Evolutionary conservation across 2,888 invertebrate species (phyloP).

Genomic region (Drosophila infuscata): DNA sequence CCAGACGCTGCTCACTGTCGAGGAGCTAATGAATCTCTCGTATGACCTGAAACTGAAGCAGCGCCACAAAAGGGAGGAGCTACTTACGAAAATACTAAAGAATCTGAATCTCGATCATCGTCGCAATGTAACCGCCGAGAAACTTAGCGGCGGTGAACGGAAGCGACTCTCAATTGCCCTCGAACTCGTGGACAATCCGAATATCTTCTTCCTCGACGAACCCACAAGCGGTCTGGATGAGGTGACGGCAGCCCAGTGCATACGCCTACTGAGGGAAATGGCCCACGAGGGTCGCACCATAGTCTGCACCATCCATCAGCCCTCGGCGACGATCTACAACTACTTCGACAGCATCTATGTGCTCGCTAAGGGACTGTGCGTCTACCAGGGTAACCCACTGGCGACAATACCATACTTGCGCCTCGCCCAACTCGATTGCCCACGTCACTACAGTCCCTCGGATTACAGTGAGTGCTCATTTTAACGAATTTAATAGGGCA

Average conservation of each 20-base stretch:
- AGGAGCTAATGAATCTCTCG: constrained; percentile 92
- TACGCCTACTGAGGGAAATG: constrained; percentile 87
- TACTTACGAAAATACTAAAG: constrained; percentile 82
- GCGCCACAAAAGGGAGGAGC: constrained; percentile 67
- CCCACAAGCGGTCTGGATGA: constrained; percentile 91
- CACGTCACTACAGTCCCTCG: constrained; percentile 89
- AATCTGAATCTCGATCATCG: constrained; percentile 84
- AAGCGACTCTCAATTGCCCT: constrained; percentile 92
- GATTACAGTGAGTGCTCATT: constrained; percentile 87
- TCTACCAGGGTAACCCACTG: constrained; percentile 88
- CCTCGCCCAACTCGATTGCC: constrained; percentile 87
- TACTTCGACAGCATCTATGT: constrained; percentile 89
- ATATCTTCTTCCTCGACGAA: constrained; percentile 93
- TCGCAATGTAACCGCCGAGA: constrained; percentile 84
- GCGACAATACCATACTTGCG: constrained; percentile 88
- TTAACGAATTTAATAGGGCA: background rate
- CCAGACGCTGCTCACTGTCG: constrained; percentile 90
- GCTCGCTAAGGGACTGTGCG: constrained; percentile 88
- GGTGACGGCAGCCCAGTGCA: constrained; percentile 88
- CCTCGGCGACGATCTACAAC: constrained; percentile 88
- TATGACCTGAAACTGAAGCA: constrained; percentile 89
- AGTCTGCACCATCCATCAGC: constrained; percentile 90
- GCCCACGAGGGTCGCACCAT: constrained; percentile 89
- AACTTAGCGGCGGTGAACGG: constrained; percentile 92
- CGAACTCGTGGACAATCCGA: constrained; percentile 93